phyloP scores from a whole-genome alignment of 2,888 invertebrate genomes.

The Cantharis lateralis region DNA sequence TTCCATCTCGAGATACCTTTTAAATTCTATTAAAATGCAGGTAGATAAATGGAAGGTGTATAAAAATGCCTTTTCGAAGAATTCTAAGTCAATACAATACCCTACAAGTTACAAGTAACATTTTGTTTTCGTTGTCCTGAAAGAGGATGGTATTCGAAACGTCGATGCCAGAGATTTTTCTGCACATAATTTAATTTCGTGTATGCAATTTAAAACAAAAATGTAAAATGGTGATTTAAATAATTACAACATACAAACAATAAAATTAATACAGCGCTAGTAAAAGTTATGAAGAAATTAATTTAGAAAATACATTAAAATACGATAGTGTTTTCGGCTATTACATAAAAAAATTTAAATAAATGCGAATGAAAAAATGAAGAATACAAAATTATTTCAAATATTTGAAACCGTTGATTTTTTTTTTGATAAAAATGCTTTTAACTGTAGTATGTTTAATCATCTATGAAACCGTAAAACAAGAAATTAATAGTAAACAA shows the following conservation, averaged over 20 bases:
- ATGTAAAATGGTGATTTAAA: not conserved
- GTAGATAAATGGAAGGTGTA: not conserved
- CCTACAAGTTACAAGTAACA: too few relatives aligned
- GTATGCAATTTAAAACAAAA: not conserved
- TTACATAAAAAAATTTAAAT: not conserved
- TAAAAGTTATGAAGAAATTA: not conserved
- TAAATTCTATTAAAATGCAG: not conserved
- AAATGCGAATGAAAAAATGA: not conserved
- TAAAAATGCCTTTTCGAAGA: not conserved
- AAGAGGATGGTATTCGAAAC: not conserved
- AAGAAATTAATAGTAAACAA: not conserved
- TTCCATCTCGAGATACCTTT: not conserved
- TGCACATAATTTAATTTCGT: not conserved
- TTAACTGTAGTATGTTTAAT: not conserved
- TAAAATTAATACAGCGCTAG: not conserved
- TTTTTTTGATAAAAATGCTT: not conserved
- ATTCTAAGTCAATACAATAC: not conserved
- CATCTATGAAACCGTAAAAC: not conserved
- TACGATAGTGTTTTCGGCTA: not conserved
- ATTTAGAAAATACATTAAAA: not conserved
- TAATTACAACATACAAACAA: not conserved
- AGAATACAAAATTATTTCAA: not conserved
- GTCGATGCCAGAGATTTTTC: not conserved
- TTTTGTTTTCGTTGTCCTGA: too few relatives aligned
- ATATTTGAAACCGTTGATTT: not conserved